Evolutionary conservation across 2,113 vertebrate genomes (phyloP).

Genomic region (Apus apus): DNA sequence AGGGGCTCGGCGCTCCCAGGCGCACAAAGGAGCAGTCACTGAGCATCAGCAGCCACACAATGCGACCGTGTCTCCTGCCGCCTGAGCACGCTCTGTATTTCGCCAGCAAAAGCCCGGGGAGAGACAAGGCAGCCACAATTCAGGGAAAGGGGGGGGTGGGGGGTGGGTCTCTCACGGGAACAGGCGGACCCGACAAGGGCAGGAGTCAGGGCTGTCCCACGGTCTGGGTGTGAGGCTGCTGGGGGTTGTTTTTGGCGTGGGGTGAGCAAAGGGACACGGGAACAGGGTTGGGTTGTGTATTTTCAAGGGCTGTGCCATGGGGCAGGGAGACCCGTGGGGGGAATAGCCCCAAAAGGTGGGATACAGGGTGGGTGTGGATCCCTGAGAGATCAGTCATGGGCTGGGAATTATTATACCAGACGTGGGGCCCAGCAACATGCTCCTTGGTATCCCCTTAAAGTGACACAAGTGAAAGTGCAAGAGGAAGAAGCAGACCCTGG

Average conservation of each 20-base stretch:
- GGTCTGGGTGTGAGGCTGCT: rapidly evolving
- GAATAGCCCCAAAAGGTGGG: no score
- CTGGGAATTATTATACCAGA: no score
- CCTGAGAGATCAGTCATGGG: no score
- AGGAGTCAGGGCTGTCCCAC: background rate
- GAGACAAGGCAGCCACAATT: background rate
- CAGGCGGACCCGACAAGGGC: background rate
- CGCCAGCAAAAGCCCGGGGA: background rate
- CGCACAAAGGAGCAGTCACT: constrained; percentile 62
- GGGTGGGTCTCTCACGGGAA: background rate
- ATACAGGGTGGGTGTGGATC: no score
- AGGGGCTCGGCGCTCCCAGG: background rate
- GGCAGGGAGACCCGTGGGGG: no score
- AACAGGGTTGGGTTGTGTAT: no score
- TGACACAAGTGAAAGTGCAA: no score
- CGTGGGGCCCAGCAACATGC: no score
- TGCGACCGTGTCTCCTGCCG: background rate
- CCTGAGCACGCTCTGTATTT: background rate
- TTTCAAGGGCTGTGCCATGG: no score
- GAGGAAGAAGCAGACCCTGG: no score
- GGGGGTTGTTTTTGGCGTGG: background rate
- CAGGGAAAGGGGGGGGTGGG: background rate
- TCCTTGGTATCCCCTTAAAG: no score
- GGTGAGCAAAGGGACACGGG: no score
- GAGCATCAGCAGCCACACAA: constrained; percentile 32